A percentile compares a stretch with the other conserved stretches of the same genome.
These are phyloP conservation scores for Chelonia mydas DNA, from an alignment of 2,797 vertebrate species.

Conservation along the genomic window DNA sequence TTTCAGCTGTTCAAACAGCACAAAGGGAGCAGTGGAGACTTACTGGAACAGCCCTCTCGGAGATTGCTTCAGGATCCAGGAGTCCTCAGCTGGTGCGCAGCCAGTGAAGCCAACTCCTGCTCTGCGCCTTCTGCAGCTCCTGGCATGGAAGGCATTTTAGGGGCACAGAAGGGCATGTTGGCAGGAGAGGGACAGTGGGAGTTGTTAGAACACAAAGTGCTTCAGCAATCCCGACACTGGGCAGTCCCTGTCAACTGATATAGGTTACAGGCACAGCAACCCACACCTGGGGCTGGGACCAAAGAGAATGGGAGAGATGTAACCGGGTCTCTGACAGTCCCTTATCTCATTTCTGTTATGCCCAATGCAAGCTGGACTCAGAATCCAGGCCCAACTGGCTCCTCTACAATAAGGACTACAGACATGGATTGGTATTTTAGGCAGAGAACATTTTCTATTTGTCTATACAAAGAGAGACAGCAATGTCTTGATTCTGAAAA, in stretches of 20 bases:
- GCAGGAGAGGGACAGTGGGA: background rate
- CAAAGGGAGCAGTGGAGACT: background rate
- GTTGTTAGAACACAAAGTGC: background rate
- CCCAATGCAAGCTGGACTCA: background rate
- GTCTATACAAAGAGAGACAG: background rate
- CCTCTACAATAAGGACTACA: background rate
- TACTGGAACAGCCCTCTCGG: background rate
- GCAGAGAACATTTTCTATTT: background rate
- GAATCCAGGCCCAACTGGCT: background rate
- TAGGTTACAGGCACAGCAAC: rapidly evolving
- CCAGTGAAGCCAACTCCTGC: background rate
- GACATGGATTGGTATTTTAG: background rate
- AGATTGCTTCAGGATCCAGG: background rate
- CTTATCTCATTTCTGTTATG: background rate
- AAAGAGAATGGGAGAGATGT: rapidly evolving
- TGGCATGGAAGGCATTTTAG: background rate
- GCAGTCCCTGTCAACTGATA: background rate
- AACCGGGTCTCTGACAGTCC: background rate
- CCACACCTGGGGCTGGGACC: background rate
- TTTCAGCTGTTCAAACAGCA: background rate
- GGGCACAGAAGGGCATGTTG: rapidly evolving
- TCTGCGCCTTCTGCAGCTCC: background rate
- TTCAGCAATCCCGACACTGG: rapidly evolving
- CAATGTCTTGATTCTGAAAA: conserved; percentile 8
- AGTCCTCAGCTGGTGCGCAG: background rate